Evolutionary conservation across 2,888 invertebrate species (phyloP), one percentile per base, ranked within the genome.

Genomic region (Eustalomyia histrio): DNA sequence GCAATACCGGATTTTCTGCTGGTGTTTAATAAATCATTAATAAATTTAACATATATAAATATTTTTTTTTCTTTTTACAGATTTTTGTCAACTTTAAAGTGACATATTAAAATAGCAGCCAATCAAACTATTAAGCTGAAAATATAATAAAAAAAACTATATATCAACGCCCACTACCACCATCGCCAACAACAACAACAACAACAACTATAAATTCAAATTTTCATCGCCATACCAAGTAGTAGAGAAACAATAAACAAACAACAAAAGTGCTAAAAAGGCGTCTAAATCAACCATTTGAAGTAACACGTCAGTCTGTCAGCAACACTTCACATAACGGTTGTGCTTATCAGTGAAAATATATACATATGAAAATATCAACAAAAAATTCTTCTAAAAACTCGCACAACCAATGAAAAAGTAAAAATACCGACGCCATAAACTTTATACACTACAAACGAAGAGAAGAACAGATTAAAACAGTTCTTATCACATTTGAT

Each of bases 291-390:
- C 53, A 81, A 29, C 57, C 78, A 78, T 81, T 81, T 81, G 60
- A 81, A 75, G 63, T 67, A 82, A 79, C 76, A 80, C 82, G 57
- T 76, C 78, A 81, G 74, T 78, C 81, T 75, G 74, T 75, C 81
- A 75, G 74, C 57, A 78, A 63, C 60, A 24, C 79, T 78, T 47
- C 69, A 29, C 29, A 75, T 78, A 81, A 81, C 78, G 74, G 74
- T 81, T 75, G 78, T 75, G 74, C n/a, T 81, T 81, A 78, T 78
- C 74, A 63, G 33, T 47, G 52, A 52, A 18, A 64, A 73, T 39
- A 74, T 21, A 29, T 1, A 7, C 1, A 1, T 29, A 29, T 29
- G 64, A 53, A 68, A 68, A 60, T 68, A 76, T 39, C 43, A 65
- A 24, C 29, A 76, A 29, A 33, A 55, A 12, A 33, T 33, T 17